Percentiles rank a stretch among this genome's conserved stretches.
Conservation (phyloP, 1,140 invertebrate species). For the Nasonia longicornis region DNA sequence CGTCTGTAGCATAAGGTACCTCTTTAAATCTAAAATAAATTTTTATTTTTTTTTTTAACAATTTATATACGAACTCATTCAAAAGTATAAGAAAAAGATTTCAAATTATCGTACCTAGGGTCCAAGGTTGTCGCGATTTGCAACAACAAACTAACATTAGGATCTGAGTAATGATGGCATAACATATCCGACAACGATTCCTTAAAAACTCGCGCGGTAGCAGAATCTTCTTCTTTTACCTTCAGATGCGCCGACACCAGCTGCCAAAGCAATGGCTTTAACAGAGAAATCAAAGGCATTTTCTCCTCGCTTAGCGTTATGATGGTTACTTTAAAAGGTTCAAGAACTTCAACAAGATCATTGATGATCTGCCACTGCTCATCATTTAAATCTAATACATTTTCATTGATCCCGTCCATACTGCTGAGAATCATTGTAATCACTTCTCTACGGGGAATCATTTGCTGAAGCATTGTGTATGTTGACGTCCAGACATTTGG, state of each 20-base stretch:
- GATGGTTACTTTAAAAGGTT: slow-evolving; percentile 72
- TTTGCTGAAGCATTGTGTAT: slow-evolving; percentile 70
- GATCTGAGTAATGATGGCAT: slow-evolving; percentile 65
- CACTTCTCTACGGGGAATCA: slow-evolving; percentile 61
- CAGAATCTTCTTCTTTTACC: slow-evolving; percentile 65
- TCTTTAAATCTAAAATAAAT: slow-evolving; percentile 64
- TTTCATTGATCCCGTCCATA: slow-evolving; percentile 59
- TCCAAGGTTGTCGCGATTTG: slow-evolving; percentile 70
- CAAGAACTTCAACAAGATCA: slow-evolving; percentile 68
- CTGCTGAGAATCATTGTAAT: slow-evolving; percentile 58
- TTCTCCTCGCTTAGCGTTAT: slow-evolving; percentile 71
- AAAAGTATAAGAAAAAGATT: background rate
- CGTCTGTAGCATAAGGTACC: slow-evolving; percentile 67
- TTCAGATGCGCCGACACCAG: slow-evolving; percentile 70
- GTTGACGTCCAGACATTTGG: slow-evolving; percentile 69
- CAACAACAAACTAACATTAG: slow-evolving; percentile 64
- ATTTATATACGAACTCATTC: background rate
- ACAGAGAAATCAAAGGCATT: slow-evolving; percentile 69
- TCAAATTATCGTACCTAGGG: slow-evolving; percentile 61
- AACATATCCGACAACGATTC: slow-evolving; percentile 66
- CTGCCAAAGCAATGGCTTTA: slow-evolving; percentile 71
- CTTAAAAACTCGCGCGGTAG: slow-evolving; percentile 63
- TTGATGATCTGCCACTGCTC: slow-evolving; percentile 69
- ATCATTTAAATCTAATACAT: slow-evolving; percentile 58
- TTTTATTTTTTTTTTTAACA: background rate